Conservation (phyloP, 2,888 invertebrate species). For the Melanophora roralis region DNA sequence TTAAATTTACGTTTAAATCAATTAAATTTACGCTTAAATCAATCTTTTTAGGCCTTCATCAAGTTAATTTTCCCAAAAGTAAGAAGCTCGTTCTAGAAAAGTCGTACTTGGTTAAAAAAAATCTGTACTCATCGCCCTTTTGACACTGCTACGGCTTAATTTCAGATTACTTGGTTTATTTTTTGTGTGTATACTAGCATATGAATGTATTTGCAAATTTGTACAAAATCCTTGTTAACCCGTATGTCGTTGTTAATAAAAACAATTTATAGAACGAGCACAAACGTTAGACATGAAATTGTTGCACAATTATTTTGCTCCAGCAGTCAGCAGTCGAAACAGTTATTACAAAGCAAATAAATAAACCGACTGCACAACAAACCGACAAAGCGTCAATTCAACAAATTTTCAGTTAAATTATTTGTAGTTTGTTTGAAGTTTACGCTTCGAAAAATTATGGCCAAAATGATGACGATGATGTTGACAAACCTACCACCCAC, state of each 20-base stretch:
- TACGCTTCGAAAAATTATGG: slow-evolving; percentile 54
- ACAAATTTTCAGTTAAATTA: slow-evolving; percentile 25
- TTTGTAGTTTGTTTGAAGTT: slow-evolving; percentile 56
- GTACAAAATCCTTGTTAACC: slow-evolving; percentile 28
- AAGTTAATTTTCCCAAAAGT: too few relatives aligned
- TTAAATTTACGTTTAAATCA: too few relatives aligned
- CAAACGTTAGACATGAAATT: background rate
- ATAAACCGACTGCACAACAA: background rate
- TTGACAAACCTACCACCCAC: background rate
- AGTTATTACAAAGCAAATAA: slow-evolving; percentile 34
- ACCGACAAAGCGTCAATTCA: background rate
- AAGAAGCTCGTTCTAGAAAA: too few relatives aligned
- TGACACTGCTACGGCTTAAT: too few relatives aligned
- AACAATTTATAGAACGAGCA: background rate
- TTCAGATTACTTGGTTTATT: too few relatives aligned
- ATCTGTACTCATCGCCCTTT: too few relatives aligned
- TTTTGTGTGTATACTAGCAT: too few relatives aligned
- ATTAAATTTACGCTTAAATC: too few relatives aligned
- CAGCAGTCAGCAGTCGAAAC: background rate
- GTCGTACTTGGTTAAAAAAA: too few relatives aligned
- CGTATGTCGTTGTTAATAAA: background rate
- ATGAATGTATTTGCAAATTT: slow-evolving; percentile 7
- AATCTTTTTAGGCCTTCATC: too few relatives aligned
- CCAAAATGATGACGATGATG: slow-evolving; percentile 11
- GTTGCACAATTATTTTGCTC: background rate